Evolutionary conservation across 2,888 invertebrate species (phyloP), one percentile per base, ranked within the genome.

Genomic region (Andrena camellia): DNA sequence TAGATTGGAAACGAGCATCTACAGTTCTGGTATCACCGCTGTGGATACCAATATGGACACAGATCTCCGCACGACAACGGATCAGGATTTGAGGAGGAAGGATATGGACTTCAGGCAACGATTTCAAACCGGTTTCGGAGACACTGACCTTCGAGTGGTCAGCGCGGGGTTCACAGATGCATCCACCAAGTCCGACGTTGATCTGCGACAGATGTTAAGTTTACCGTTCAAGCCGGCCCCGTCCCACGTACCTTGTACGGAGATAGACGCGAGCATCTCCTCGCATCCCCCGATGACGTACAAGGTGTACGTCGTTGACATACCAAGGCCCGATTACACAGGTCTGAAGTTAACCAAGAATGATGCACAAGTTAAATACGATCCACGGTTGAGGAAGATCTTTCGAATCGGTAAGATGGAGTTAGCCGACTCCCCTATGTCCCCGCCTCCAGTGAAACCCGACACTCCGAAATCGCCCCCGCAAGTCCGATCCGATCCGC

Each of bases 221-320:
- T 93, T 97, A 77, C 97, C 97, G 0, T 97, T 98, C 91, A 97
- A 97, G 93, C 96, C 97, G 8, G 96, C 97, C 66, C 96, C 97
- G n/a, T 96, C 97, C 88, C 97, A 97, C 92, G 96, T 97, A 17
- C 97, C 98, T 0, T 98, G 98, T 33, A 97, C 97, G 0, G 98
- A 98, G 95, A 98, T 98, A 82, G 97, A 98, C 91, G 98, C 97
- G 8, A 97, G 97, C 52, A 95, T 97, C 62, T 96, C 96, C 70
- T 97, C 97, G 59, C 98, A 98, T 92, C 96, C 96, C 0, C 97
- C 97, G 0, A 96, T 98, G 70, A 89, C 94, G 0, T 98, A 97
- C 95, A 96, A 96, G 92, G 94, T 96, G 6, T 91, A 93, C 59
- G 90, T 94, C 17, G 94, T 97, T 73, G 96, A 96, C 76, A 96